Evolutionary conservation across 2,113 vertebrate species (phyloP), one percentile per base, ranked within the genome.

Genomic region (Pelecanoides urinatrix): DNA sequence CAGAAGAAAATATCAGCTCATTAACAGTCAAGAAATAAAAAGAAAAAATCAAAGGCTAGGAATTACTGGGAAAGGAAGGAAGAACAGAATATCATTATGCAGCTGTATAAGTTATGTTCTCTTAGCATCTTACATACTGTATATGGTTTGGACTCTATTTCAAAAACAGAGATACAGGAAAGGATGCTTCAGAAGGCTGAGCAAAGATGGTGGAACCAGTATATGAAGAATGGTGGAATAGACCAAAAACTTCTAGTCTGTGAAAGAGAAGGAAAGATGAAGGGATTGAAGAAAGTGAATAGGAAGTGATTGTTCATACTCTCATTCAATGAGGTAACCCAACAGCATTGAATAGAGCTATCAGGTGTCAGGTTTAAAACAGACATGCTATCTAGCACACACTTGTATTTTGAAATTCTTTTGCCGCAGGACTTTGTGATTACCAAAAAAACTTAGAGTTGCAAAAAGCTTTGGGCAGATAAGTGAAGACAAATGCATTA

Each of bases 31-130:
- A 47, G 55, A 70, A 79, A 59, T 20, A 65, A 88, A 68, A 42
- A 50, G 4, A 52, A 34, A 3, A 10, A 0, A 9, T 4, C 6
- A n/a, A 56, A 73, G 9, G 5, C 49, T 76, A 19, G 10, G 42
- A 88, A 76, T 80, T 65, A 52, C 11, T 91, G 19, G 18, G 14
- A 61, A 50, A 71, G 53, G 34, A 58, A 82, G 45, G 22, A 7
- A 83, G 26, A 83, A 40, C 19, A 91, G 83, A 66, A 13, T 38
- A 42, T 11, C 18, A 21, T 50, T 63, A 32, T 82, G 23, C 40
- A 80, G 16, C 27, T 67, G 3, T 67, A 21, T 36, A 14, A 76
- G 10, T 84, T 73, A 30, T 6, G 4, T 58, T 84, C 20, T 53
- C 67, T 83, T 42, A 73, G 23, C 5, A 5, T 10, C 12, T 73